phyloP scores from a whole-genome alignment of 2,888 invertebrate species.

The Pardosa pseudoannulata region DNA sequence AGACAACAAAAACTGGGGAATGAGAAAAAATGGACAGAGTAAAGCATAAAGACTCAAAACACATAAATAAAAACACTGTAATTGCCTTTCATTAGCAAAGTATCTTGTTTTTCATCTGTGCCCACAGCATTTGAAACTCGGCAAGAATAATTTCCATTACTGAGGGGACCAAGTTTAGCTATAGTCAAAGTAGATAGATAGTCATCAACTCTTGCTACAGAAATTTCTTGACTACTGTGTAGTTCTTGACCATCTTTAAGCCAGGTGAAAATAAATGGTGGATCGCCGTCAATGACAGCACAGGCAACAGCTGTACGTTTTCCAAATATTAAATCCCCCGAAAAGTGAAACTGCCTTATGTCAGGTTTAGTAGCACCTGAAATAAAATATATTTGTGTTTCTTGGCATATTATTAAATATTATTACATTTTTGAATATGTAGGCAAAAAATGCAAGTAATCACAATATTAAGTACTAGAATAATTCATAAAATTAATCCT shows the following conservation, averaged over 20 bases:
- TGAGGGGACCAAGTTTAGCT: neutral
- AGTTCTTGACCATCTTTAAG: conserved; percentile 48
- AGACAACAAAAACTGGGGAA: neutral
- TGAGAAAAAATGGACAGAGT: neutral
- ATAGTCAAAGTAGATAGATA: conserved; percentile 26
- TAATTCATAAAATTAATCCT: too few relatives aligned
- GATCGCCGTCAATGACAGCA: conserved; percentile 50
- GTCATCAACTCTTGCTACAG: conserved; percentile 12
- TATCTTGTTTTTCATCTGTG: conserved; percentile 30
- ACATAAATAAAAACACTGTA: neutral
- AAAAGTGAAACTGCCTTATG: conserved; percentile 36
- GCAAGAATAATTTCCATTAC: conserved; percentile 64
- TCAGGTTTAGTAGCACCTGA: conserved; percentile 31
- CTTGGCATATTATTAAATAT: too few relatives aligned
- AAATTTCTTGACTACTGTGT: neutral
- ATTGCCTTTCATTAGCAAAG: conserved; percentile 50
- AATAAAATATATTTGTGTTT: too few relatives aligned
- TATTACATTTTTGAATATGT: too few relatives aligned
- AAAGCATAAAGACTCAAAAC: neutral
- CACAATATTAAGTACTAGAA: too few relatives aligned
- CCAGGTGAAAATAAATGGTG: conserved; percentile 69
- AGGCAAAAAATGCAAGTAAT: too few relatives aligned
- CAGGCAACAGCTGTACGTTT: conserved; percentile 28
- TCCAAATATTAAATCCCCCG: conserved; percentile 25
- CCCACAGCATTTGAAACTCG: conserved; percentile 49